Percentiles rank a stretch among this genome's conserved stretches.
These are phyloP conservation scores for Ferrisia virgata DNA, from an alignment of 2,888 invertebrate genomes.

Conservation along the genomic window DNA sequence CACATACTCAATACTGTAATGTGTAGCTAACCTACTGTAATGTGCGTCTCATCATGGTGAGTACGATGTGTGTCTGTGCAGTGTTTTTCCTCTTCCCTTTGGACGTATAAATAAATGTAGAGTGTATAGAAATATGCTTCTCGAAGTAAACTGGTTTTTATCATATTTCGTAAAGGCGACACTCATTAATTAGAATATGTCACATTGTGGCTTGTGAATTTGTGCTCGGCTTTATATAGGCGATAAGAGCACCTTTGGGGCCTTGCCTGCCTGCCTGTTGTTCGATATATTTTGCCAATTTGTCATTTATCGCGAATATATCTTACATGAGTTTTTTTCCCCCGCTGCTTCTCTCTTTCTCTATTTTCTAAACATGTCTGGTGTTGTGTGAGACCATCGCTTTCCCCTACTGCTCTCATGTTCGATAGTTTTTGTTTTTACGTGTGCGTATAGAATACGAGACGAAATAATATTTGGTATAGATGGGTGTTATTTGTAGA, in stretches of 20 bases:
- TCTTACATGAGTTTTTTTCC: neutral
- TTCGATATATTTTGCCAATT: conserved; percentile 3
- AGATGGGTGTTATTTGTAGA: neutral
- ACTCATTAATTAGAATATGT: conserved; percentile 25
- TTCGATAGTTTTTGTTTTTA: neutral
- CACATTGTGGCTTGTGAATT: conserved; percentile 4
- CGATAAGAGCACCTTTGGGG: neutral
- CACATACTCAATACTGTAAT: neutral
- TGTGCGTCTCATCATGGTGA: neutral
- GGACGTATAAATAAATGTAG: too few relatives aligned
- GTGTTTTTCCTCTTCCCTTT: neutral
- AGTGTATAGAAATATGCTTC: conserved; percentile 16
- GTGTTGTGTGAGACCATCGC: neutral
- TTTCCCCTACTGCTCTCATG: neutral
- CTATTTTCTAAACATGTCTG: conserved; percentile 8
- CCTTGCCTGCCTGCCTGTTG: too few relatives aligned
- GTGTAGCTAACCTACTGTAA: neutral
- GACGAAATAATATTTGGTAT: neutral
- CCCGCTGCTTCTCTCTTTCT: too few relatives aligned
- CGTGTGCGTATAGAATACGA: neutral
- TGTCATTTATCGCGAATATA: conserved; percentile 11
- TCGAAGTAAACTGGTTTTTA: conserved; percentile 13
- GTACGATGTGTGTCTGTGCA: neutral
- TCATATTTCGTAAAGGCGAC: conserved; percentile 27
- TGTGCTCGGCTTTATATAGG: neutral